Base-by-base conservation (phyloP, 2,888 invertebrate genomes). In the Apomyelois bistriatella region DNA sequence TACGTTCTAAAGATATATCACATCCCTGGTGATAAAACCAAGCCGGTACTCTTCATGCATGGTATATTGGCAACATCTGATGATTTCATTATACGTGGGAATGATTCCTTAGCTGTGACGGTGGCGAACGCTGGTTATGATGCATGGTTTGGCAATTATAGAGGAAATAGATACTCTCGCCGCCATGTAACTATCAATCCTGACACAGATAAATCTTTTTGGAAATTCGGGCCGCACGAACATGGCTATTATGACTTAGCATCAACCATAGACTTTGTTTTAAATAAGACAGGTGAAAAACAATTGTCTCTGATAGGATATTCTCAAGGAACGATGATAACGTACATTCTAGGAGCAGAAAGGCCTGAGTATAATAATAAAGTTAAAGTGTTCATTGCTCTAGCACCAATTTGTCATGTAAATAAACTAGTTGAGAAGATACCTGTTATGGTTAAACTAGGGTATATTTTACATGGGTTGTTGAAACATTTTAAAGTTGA, bases 231-330 rank as follows among this genome's bases (percentile, higher is more conserved):
- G 10, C 40, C 90, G 82, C 93, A 94, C 69, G 93, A 95, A 69
- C 92, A 93, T 70, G 95, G 93, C 0, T 59, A 74, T 10, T 90
- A 91, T 63, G 96, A 96, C 70, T 58, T 95, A 0, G 93, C 95
- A 1, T 91, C 94, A 0, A 92, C 91, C 74, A 91, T 79, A 7
- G 76, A 80, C 48, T 65, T 58, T 13, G 55, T 78, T 3, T 42
- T 76, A 3, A 48, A 61, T 0, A 42, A 56, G 1, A 94, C 94
- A 0, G 84, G 88, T 0, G 80, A 88, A 32, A 56, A 82, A 1
- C 75, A 91, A 46, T 54, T 95, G 0, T 91, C 90, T 56, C 92
- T 93, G 66, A 73, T 93, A 13, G 95, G 94, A 0, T 94, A 94
- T 69, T 95, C 94, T 0, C 84, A 90, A 68, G 95, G 95, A 0